Percentiles rank a stretch among this genome's conserved stretches.
phyloP scores from a whole-genome alignment of 2,113 vertebrate genomes.

The Prietella phreatophila region DNA sequence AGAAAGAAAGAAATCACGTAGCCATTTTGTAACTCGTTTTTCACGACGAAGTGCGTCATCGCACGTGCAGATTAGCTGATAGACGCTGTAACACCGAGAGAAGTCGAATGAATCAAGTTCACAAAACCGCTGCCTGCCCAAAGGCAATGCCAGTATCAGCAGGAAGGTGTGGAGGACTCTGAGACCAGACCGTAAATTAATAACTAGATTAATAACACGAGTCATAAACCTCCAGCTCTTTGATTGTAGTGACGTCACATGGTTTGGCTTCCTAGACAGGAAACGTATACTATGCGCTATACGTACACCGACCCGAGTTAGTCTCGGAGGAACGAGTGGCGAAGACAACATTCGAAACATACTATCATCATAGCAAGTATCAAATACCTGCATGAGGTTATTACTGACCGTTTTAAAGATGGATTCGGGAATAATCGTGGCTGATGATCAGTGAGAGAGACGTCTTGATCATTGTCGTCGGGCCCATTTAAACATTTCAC shows the following conservation, averaged over 20 bases:
- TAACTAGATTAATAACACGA: conserved; percentile 6
- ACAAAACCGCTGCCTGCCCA: not conserved
- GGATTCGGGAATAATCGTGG: not conserved
- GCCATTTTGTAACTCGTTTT: not conserved
- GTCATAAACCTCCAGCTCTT: conserved; percentile 6
- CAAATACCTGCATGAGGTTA: not conserved
- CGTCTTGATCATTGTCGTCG: not conserved
- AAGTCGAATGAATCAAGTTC: not conserved
- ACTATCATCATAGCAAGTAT: not conserved
- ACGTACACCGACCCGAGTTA: not conserved
- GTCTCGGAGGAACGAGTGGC: not conserved
- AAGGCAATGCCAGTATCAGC: conserved; percentile 31
- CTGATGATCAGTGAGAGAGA: not conserved
- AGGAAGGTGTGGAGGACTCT: not conserved
- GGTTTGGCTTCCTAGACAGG: not conserved
- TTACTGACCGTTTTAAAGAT: not conserved
- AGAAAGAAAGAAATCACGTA: not conserved
- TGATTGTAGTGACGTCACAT: not conserved
- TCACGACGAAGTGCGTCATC: not conserved
- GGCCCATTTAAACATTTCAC: not conserved
- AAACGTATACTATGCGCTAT: not conserved
- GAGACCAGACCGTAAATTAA: not conserved
- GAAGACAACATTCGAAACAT: not conserved
- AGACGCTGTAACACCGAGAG: not conserved
- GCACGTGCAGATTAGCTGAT: not conserved